Base-by-base conservation (phyloP, 2,888 invertebrate species). In the Thyatira batis region DNA sequence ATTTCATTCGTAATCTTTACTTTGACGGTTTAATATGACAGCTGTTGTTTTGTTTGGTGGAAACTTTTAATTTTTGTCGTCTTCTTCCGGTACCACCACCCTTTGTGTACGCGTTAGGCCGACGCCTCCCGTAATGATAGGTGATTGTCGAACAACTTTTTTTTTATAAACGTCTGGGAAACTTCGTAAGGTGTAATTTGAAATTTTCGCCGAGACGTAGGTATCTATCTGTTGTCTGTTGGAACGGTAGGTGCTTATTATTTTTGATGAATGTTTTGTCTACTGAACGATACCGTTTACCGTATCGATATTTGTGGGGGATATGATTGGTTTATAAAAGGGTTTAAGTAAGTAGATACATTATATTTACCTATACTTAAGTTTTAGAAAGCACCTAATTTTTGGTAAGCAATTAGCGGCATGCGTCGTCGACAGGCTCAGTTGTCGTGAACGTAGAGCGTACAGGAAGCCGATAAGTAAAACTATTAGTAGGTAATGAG, bases 1-100 rank as follows among this genome's bases (percentile, higher is more conserved):
- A 92, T 90, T 92, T 91, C 89, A 92, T 92, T 89, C 78, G 87
- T 89, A 88, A 90, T 89, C 89, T 89, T 89, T 89, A 89, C 85
- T 90, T 87, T 89, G 90, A 89, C 87, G 87, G 85, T 89, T 87
- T 88, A 87, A 89, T 90, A 89, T 90, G 91, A 90, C 90, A 91
- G 90, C 88, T 89, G 92, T 85, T 87, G 85, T 87, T 89, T 86
- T 89, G 85, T 91, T 89, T 86, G 82, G 81, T 78, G 85, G 84
- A 89, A 90, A 90, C 89, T 91, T 91, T 92, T 91, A 92, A 92
- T 92, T 91, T 88, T 84, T 80, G 82, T 84, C 83, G 75, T 87
- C 83, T 85, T 84, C 82, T 87, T 83, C 79, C 80, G 78, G 74
- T 74, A 67, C 75, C 76, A 78, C 77, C 80, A 78, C 83, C 87